Percentiles rank a stretch among this genome's conserved stretches.
Conservation (phyloP, 1,140 invertebrate genomes). For the Penaeus chinensis region DNA sequence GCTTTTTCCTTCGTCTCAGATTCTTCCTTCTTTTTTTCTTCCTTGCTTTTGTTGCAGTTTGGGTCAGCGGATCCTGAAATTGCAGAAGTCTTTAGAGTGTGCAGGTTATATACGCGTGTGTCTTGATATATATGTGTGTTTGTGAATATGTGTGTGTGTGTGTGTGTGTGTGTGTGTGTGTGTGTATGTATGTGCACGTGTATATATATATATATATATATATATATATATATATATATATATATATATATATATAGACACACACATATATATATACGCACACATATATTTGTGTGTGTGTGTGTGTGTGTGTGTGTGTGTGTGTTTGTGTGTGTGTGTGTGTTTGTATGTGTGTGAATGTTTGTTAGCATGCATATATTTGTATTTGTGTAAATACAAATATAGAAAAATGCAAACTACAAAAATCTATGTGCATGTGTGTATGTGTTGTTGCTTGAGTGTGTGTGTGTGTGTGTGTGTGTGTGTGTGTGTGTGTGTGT, state of each 20-base stretch:
- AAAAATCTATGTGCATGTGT: not conserved
- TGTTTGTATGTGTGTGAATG: not conserved
- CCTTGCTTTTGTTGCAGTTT: too few relatives aligned
- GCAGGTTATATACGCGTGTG: too few relatives aligned
- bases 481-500: not conserved
- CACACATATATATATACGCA: too few relatives aligned
- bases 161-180: not conserved
- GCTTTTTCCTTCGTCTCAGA: too few relatives aligned
- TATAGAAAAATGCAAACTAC: not conserved
- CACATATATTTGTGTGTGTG: too few relatives aligned
- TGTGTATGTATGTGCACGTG: constrained; percentile 12
- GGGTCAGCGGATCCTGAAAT: too few relatives aligned
- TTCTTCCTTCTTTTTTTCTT: too few relatives aligned
- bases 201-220: constrained; percentile 36
- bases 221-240: constrained; percentile 34
- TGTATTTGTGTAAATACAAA: not conserved
- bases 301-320: not conserved
- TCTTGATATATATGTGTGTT: too few relatives aligned
- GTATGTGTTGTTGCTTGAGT: not conserved
- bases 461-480: not conserved
- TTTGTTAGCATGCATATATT: not conserved
- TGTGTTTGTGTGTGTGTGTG: constrained; percentile 28
- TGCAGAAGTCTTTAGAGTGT: too few relatives aligned
- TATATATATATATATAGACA: not conserved
- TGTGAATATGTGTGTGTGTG: too few relatives aligned